phyloP scores from a whole-genome alignment of 2,113 vertebrate genomes.

The Alethe diademata region DNA sequence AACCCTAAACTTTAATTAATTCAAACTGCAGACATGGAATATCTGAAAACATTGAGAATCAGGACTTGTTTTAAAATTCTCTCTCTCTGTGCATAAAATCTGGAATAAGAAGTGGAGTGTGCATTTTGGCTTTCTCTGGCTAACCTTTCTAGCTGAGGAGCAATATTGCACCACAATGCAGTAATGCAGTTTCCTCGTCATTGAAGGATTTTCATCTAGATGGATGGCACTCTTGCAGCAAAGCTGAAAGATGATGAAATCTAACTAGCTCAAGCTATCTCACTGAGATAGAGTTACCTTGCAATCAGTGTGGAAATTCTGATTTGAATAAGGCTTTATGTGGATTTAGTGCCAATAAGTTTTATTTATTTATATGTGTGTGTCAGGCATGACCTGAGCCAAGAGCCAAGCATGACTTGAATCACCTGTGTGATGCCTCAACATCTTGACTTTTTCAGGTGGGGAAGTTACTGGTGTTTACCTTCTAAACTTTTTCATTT shows the following conservation, averaged over 20 bases:
- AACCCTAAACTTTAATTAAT: background rate
- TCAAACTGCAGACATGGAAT: background rate
- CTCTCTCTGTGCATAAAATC: background rate
- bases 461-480: background rate
- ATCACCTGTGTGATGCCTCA: background rate
- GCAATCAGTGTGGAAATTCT: background rate
- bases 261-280: background rate
- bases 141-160: background rate
- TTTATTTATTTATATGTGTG: background rate
- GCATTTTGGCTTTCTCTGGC: background rate
- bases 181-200: background rate
- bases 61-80: background rate
- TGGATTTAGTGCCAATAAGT: background rate
- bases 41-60: background rate
- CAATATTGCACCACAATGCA: background rate
- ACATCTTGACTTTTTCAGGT: background rate
- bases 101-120: background rate
- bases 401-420: background rate
- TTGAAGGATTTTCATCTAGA: background rate
- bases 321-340: background rate
- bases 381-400: background rate
- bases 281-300: background rate
- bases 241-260: background rate
- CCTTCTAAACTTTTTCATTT: background rate
- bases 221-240: background rate